Percentiles rank a stretch among this genome's conserved stretches.
Conservation (phyloP, 2,797 vertebrate genomes). For the Lepilemur septentrionalis region DNA sequence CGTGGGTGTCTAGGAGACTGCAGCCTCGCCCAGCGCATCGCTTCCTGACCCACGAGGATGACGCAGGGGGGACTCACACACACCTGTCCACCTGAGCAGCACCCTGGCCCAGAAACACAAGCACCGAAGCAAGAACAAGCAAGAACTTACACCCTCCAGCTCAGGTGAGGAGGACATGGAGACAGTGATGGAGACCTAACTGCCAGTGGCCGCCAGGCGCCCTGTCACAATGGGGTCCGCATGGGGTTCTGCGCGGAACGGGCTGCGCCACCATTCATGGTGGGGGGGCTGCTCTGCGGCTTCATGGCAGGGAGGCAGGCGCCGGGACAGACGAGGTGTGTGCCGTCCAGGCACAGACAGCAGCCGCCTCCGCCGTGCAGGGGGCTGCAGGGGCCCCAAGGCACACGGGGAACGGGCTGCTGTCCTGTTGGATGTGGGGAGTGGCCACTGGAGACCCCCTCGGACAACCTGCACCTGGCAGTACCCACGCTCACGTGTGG, state of each 20-base stretch:
- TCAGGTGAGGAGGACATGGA: neutral
- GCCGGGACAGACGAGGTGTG: neutral
- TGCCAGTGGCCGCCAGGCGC: fast-evolving
- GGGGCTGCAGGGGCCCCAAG: too few relatives aligned
- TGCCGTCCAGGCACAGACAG: neutral
- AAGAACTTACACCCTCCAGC: neutral
- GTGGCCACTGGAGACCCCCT: neutral
- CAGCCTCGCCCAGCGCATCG: too few relatives aligned
- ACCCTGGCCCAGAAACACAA: neutral
- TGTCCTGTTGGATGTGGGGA: neutral
- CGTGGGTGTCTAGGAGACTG: neutral
- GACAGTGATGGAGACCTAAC: fast-evolving
- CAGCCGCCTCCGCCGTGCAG: neutral
- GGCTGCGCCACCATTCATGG: fast-evolving
- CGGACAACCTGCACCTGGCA: fast-evolving
- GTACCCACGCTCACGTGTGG: neutral
- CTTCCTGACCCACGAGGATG: too few relatives aligned
- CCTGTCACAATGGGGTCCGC: neutral
- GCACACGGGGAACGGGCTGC: too few relatives aligned
- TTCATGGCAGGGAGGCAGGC: neutral
- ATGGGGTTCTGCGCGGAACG: neutral
- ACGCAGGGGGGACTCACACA: neutral
- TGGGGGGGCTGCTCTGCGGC: neutral
- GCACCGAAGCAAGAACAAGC: neutral
- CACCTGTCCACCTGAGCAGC: neutral